Percentiles rank a stretch among this genome's conserved stretches.
Evolutionary conservation across 2,797 vertebrate genomes (phyloP).

Genomic region (Hemitrygon akajei): DNA sequence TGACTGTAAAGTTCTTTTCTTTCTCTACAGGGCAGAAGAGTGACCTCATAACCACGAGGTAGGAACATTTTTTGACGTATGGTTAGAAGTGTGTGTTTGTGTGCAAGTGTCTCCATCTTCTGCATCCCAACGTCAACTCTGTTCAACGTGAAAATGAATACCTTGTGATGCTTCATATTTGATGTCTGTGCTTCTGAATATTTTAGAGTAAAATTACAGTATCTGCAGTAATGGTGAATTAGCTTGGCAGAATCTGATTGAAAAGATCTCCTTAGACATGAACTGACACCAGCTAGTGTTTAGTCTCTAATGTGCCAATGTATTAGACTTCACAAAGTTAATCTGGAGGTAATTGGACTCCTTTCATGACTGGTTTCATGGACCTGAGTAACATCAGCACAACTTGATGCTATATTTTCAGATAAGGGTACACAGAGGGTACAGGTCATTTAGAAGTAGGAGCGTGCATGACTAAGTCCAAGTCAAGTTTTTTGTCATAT

Average conservation of each 20-base stretch:
- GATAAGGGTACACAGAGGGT: too few species aligned
- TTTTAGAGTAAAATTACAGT: not conserved
- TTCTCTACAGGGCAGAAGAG: conserved; percentile 77
- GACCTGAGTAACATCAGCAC: too few species aligned
- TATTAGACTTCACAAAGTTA: not conserved
- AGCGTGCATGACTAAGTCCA: too few species aligned
- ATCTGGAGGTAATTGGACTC: not conserved
- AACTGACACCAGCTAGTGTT: not conserved
- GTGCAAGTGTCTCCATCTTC: not conserved
- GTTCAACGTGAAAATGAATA: not conserved
- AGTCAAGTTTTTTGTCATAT: too few species aligned
- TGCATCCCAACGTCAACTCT: not conserved
- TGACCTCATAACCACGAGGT: conserved; percentile 98
- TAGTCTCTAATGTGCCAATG: not conserved
- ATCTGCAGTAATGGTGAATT: not conserved
- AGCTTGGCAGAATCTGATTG: not conserved
- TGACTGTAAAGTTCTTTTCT: conserved; percentile 38
- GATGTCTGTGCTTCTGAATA: not conserved
- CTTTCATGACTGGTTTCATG: not conserved
- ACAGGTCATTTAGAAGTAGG: too few species aligned
- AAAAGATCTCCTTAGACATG: not conserved
- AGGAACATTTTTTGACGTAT: conserved; percentile 45
- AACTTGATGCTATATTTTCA: too few species aligned
- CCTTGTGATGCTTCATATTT: not conserved
- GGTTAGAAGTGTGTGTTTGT: not conserved